Percentiles rank a stretch among this genome's conserved stretches.
Evolutionary conservation across 92 coral and sea anemone genomes (phyloP).

Genomic region (Muricea muricata): DNA sequence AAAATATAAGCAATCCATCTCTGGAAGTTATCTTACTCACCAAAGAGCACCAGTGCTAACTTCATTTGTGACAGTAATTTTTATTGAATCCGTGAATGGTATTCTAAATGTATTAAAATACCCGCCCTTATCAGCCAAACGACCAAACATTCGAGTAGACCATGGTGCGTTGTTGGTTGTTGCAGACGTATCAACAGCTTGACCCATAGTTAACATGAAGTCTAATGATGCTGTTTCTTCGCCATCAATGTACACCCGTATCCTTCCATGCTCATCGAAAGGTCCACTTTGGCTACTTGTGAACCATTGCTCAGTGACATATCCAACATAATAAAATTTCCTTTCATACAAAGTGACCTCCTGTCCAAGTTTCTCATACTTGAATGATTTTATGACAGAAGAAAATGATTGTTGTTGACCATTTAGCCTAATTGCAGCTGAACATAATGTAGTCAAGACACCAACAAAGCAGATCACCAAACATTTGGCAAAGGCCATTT

Average conservation of each 20-base stretch:
- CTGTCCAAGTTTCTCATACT: neutral
- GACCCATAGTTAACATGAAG: slow-evolving; percentile 27
- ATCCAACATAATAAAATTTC: slow-evolving; percentile 41
- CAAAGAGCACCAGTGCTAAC: slow-evolving; percentile 10
- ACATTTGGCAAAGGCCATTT: neutral
- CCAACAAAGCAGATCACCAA: neutral
- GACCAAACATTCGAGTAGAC: slow-evolving; percentile 48
- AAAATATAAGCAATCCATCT: neutral
- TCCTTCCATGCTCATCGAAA: slow-evolving; percentile 16
- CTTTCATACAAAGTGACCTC: slow-evolving; percentile 49
- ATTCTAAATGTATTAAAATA: slow-evolving; percentile 59
- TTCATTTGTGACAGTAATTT: slow-evolving; percentile 47
- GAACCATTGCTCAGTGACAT: slow-evolving; percentile 64
- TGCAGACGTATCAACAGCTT: slow-evolving; percentile 24
- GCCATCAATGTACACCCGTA: slow-evolving; percentile 53
- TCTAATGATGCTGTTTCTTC: slow-evolving; percentile 51
- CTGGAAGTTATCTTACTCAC: slow-evolving; percentile 14
- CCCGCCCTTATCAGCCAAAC: slow-evolving; percentile 48
- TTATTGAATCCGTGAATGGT: slow-evolving; percentile 41
- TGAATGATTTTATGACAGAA: slow-evolving; percentile 32
- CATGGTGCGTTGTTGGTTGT: slow-evolving; percentile 33
- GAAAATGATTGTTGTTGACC: slow-evolving; percentile 33
- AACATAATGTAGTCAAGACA: neutral
- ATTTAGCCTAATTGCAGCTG: neutral
- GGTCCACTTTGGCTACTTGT: slow-evolving; percentile 29